Percentiles rank a stretch among this genome's conserved stretches.
phyloP scores from a whole-genome alignment of 92 coral and sea anemone species.

The Metridium senile region DNA sequence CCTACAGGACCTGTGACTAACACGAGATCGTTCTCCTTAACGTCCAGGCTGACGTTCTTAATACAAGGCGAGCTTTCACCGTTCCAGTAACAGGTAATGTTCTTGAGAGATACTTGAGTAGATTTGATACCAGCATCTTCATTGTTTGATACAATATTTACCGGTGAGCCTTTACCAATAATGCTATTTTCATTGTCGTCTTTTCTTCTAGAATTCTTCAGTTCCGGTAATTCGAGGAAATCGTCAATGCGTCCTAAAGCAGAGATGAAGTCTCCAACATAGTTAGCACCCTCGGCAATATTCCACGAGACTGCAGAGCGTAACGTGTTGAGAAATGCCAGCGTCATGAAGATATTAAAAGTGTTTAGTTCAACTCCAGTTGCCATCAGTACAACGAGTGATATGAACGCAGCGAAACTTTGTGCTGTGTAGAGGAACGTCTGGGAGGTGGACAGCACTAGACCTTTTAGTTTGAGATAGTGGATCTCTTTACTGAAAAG shows the following conservation, averaged over 20 bases:
- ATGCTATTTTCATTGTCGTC: neutral
- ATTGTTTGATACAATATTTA: neutral
- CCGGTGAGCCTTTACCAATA: neutral
- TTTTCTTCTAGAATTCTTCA: neutral
- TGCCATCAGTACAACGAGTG: conserved; percentile 34
- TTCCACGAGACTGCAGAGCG: conserved; percentile 49
- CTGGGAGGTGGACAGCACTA: conserved; percentile 52
- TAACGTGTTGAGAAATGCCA: conserved; percentile 43
- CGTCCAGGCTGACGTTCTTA: conserved; percentile 21
- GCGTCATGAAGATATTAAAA: conserved; percentile 57
- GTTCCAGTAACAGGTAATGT: conserved; percentile 41
- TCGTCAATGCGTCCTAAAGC: conserved; percentile 51
- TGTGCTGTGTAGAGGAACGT: conserved; percentile 43
- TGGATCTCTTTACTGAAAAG: conserved; percentile 42
- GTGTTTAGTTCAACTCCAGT: conserved; percentile 46
- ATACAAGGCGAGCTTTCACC: conserved; percentile 37
- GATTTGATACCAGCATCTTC: neutral
- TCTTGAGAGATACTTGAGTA: conserved; percentile 21
- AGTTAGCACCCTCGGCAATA: conserved; percentile 39
- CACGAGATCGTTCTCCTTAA: conserved; percentile 37
- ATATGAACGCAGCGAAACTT: conserved; percentile 42
- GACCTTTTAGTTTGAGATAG: conserved; percentile 38
- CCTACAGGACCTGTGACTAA: conserved; percentile 46
- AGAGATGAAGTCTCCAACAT: conserved; percentile 49
- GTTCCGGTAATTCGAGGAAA: conserved; percentile 41